These are phyloP conservation scores for Blastobasis adustella DNA, from an alignment of 2,888 invertebrate genomes.

Conservation along the genomic window DNA sequence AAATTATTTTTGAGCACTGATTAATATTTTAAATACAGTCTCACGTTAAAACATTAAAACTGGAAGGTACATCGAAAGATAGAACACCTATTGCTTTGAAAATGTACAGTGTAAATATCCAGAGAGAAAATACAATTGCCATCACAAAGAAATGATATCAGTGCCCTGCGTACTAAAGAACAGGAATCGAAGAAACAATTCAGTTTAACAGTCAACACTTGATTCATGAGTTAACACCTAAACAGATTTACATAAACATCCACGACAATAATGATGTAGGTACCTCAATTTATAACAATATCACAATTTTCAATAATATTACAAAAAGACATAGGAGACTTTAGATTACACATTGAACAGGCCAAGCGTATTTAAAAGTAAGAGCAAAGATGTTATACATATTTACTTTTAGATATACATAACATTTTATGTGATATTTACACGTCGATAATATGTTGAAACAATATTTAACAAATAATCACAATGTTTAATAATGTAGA, in stretches of 20 bases:
- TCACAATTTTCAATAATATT: slow-evolving; percentile 75
- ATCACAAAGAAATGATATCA: slow-evolving; percentile 1
- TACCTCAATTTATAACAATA: slow-evolving; percentile 65
- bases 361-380: slow-evolving; percentile 65
- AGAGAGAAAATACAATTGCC: slow-evolving; percentile 1
- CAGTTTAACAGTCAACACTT: slow-evolving; percentile 39
- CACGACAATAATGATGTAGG: slow-evolving; percentile 49
- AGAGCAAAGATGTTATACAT: slow-evolving; percentile 56
- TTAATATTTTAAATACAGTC: slow-evolving; percentile 23
- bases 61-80: slow-evolving; percentile 11
- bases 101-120: neutral
- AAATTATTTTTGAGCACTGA: slow-evolving; percentile 68
- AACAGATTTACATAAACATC: slow-evolving; percentile 46
- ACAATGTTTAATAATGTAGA: slow-evolving; percentile 39
- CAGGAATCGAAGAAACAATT: neutral
- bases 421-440: slow-evolving; percentile 48
- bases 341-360: slow-evolving; percentile 64
- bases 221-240: slow-evolving; percentile 34
- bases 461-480: slow-evolving; percentile 36
- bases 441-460: slow-evolving; percentile 34
- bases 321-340: slow-evolving; percentile 65
- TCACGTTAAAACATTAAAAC: slow-evolving; percentile 12
- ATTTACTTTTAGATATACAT: slow-evolving; percentile 32
- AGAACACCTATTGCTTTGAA: neutral
- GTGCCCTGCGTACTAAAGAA: slow-evolving; percentile 5